phyloP scores from a whole-genome alignment of 2,113 vertebrate genomes.

The Donacobius atricapilla region DNA sequence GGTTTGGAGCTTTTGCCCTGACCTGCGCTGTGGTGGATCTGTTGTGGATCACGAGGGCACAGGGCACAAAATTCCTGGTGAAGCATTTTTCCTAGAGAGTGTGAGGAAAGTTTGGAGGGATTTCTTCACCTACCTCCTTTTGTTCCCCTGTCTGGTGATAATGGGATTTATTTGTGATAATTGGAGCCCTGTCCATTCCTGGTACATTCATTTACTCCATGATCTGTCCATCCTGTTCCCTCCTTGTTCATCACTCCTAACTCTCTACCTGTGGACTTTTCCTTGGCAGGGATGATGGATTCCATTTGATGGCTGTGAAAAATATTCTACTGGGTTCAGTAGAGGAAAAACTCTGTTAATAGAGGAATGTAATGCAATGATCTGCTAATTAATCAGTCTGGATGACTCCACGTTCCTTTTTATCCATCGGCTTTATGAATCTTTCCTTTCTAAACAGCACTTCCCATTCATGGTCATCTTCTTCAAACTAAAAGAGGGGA shows the following conservation, averaged over 20 bases:
- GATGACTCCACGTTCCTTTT: not conserved
- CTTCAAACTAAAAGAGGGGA: not conserved
- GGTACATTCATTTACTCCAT: rapidly evolving
- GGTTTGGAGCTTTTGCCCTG: not conserved
- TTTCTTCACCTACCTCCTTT: not conserved
- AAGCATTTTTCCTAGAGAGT: not conserved
- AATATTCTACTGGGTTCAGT: not conserved
- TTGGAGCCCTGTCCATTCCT: not conserved
- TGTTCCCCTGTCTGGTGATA: not conserved
- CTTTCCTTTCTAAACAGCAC: not conserved
- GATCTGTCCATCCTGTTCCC: not conserved
- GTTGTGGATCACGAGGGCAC: rapidly evolving
- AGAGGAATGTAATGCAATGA: not conserved
- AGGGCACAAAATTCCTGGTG: not conserved
- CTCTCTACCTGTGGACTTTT: not conserved
- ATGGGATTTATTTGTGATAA: not conserved
- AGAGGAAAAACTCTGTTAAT: not conserved
- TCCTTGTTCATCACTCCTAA: not conserved
- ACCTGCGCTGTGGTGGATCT: not conserved
- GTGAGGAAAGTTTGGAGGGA: not conserved
- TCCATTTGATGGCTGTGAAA: not conserved
- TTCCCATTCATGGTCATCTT: not conserved
- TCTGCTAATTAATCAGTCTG: not conserved
- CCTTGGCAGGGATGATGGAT: not conserved
- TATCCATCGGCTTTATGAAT: not conserved